These are phyloP conservation scores for Romanogobio albipinnatus DNA, from an alignment of 2,113 vertebrate genomes.

Conservation along the genomic window DNA sequence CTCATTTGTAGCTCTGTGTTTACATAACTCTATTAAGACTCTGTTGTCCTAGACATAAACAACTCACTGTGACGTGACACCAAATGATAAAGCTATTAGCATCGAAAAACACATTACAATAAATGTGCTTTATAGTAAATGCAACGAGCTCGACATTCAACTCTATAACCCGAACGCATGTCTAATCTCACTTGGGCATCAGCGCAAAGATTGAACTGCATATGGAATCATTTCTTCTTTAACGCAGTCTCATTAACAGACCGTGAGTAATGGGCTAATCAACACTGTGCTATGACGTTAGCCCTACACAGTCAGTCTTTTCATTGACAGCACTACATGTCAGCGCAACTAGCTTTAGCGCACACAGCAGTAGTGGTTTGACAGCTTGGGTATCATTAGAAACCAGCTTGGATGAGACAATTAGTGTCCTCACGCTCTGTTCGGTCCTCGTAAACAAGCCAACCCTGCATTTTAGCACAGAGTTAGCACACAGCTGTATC, in stretches of 20 bases:
- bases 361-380: slow-evolving; percentile 17
- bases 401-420: neutral
- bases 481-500: slow-evolving; percentile 18
- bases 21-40: slow-evolving; percentile 1
- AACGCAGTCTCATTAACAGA: slow-evolving; percentile 15
- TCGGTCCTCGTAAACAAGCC: slow-evolving; percentile 10
- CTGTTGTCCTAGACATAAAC: neutral
- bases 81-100: neutral
- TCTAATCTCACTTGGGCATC: neutral
- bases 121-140: slow-evolving; percentile 14
- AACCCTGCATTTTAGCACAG: slow-evolving; percentile 12
- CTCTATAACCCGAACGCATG: neutral
- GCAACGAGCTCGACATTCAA: neutral
- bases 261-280: slow-evolving; percentile 43
- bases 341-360: slow-evolving; percentile 6
- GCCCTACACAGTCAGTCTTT: neutral
- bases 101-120: slow-evolving; percentile 16
- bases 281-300: slow-evolving; percentile 23
- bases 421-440: slow-evolving; percentile 2
- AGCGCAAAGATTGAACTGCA: slow-evolving; percentile 20
- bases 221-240: neutral
- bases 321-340: slow-evolving; percentile 19
- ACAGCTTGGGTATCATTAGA: slow-evolving; percentile 43
- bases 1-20: neutral
- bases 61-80: neutral